phyloP scores from a whole-genome alignment of 2,888 invertebrate genomes.

The Erebia palarica region DNA sequence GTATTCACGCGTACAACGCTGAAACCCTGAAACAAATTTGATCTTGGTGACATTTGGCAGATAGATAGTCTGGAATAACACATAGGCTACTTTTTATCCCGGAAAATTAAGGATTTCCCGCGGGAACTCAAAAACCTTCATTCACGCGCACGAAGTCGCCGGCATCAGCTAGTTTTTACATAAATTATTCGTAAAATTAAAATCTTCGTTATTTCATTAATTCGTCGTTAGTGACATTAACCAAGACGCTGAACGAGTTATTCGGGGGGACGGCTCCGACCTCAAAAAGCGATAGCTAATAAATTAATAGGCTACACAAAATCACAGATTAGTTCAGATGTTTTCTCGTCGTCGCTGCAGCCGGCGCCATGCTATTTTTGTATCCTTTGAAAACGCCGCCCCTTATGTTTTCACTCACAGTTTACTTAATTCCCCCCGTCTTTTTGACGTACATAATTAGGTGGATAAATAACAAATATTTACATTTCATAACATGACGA shows the following conservation, averaged over 20 bases:
- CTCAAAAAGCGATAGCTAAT: constrained; percentile 14
- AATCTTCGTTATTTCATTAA: too few relatives aligned
- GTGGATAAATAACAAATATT: constrained; percentile 30
- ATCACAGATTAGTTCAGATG: constrained; percentile 43
- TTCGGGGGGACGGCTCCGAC: not conserved
- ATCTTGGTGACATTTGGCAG: too few relatives aligned
- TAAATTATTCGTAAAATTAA: too few relatives aligned
- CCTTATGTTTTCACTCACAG: constrained; percentile 56
- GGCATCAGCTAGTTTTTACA: too few relatives aligned
- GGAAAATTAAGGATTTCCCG: too few relatives aligned
- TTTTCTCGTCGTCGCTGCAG: constrained; percentile 52
- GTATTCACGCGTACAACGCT: too few relatives aligned
- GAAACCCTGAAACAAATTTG: too few relatives aligned
- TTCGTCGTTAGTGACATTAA: not conserved
- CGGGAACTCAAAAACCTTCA: too few relatives aligned
- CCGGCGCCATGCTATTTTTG: constrained; percentile 58
- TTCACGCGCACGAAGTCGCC: too few relatives aligned
- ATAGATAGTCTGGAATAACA: too few relatives aligned
- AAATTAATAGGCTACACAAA: constrained; percentile 35
- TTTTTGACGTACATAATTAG: constrained; percentile 42
- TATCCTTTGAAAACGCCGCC: constrained; percentile 67
- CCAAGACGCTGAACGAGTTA: not conserved
- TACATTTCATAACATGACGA: constrained; percentile 28
- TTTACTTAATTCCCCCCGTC: constrained; percentile 49
- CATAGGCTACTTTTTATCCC: too few relatives aligned